Evolutionary conservation across 2,113 vertebrate genomes (phyloP).

Genomic region (Formicarius rufipectus): DNA sequence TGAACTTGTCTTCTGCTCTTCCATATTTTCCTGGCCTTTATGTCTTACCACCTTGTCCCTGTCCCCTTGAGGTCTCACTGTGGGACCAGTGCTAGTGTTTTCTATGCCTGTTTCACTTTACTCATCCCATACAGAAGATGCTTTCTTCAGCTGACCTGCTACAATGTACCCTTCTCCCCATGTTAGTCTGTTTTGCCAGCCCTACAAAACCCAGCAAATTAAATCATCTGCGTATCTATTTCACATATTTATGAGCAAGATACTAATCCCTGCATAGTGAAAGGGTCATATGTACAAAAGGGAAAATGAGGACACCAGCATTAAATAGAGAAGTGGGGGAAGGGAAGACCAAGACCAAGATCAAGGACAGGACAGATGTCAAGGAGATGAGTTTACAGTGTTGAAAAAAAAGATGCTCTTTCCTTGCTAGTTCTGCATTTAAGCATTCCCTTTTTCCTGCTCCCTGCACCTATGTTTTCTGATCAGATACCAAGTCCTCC

Average conservation of each 20-base stretch:
- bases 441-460: neutral
- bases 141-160: constrained; percentile 6
- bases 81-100: neutral
- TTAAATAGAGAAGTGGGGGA: neutral
- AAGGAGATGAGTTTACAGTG: neutral
- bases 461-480: neutral
- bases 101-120: neutral
- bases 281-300: neutral
- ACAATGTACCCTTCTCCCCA: neutral
- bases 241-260: constrained; percentile 30
- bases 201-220: constrained; percentile 4
- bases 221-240: constrained; percentile 27
- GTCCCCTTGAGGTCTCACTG: neutral
- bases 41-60: neutral
- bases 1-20: neutral
- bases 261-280: constrained; percentile 43
- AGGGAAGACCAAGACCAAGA: neutral
- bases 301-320: constrained; percentile 17
- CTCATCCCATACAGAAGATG: neutral
- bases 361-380: neutral
- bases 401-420: neutral
- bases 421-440: neutral
- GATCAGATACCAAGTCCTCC: neutral
- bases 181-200: neutral
- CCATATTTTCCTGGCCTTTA: neutral